These are phyloP conservation scores for Halesus radiatus DNA, from an alignment of 1,140 invertebrate genomes.

Conservation along the genomic window DNA sequence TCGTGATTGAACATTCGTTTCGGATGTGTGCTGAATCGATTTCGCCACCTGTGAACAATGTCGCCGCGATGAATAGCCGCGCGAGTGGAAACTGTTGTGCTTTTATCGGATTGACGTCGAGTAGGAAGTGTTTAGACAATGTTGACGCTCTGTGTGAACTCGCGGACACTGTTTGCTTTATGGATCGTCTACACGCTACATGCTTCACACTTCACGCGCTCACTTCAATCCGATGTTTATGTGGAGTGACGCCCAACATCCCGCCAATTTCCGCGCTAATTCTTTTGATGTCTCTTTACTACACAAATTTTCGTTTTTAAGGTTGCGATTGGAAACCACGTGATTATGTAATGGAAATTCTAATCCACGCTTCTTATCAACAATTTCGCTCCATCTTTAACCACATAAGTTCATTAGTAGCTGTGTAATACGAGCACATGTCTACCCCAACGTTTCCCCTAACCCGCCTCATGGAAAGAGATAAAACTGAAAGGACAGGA, in stretches of 20 bases:
- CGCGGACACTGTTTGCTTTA: not conserved
- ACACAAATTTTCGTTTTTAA: not conserved
- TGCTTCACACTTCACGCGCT: not conserved
- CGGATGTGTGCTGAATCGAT: conserved; percentile 2
- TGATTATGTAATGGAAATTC: not conserved
- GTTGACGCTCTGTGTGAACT: conserved; percentile 6
- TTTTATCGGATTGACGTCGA: conserved; percentile 17
- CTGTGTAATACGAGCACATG: not conserved
- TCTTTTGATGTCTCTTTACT: not conserved
- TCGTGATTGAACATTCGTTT: not conserved
- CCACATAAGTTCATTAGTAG: conserved; percentile 26
- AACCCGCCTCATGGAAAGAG: not conserved
- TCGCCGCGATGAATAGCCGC: conserved; percentile 2
- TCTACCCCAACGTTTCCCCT: not conserved
- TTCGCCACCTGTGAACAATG: conserved; percentile 1
- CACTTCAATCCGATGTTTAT: not conserved
- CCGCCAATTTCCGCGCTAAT: not conserved
- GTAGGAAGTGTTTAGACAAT: conserved; percentile 14
- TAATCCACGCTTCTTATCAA: conserved; percentile 11
- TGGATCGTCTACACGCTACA: not conserved
- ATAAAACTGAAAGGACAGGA: too few relatives aligned
- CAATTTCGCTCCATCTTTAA: conserved; percentile 22
- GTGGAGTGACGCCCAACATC: not conserved
- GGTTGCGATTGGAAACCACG: not conserved
- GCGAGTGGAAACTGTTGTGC: conserved; percentile 19